Evolutionary conservation across 1,140 invertebrate species (phyloP).

Genomic region (Drosophila novamexicana): DNA sequence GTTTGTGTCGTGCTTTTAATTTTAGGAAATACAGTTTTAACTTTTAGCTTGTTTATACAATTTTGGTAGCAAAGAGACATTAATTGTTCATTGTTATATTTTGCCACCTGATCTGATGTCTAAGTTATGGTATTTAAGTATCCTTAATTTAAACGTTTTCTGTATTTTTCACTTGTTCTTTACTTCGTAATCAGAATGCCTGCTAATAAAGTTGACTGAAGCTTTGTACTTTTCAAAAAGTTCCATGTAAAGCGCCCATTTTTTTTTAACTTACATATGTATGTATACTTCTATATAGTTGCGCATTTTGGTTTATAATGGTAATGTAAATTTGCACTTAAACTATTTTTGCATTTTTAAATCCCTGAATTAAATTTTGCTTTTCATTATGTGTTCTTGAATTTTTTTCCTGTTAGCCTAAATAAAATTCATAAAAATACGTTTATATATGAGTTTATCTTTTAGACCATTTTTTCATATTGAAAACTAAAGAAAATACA

Average conservation of each 20-base stretch:
- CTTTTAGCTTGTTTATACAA: conserved; percentile 28
- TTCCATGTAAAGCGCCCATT: conserved; percentile 61
- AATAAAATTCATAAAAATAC: conserved; percentile 82
- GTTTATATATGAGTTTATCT: conserved; percentile 73
- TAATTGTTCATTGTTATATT: background rate
- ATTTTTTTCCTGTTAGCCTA: conserved; percentile 74
- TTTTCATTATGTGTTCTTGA: conserved; percentile 68
- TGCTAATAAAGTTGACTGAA: conserved; percentile 63
- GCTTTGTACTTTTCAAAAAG: conserved; percentile 77
- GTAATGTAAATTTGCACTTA: conserved; percentile 40
- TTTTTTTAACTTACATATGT: conserved; percentile 44
- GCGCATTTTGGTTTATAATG: conserved; percentile 30
- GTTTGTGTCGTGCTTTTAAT: conserved; percentile 52
- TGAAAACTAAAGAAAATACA: conserved; percentile 63
- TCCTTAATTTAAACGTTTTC: no score
- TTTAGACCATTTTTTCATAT: conserved; percentile 76
- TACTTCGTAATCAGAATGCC: conserved; percentile 8
- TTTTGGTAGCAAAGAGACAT: conserved; percentile 34
- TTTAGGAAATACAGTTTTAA: conserved; percentile 22
- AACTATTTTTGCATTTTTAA: conserved; percentile 54
- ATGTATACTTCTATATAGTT: conserved; percentile 42
- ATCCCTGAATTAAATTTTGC: conserved; percentile 84
- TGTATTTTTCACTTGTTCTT: background rate
- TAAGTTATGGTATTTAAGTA: background rate
- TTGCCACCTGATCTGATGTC: no score